Conservation (phyloP, 2,888 invertebrate genomes). For the Sturmia bella region DNA sequence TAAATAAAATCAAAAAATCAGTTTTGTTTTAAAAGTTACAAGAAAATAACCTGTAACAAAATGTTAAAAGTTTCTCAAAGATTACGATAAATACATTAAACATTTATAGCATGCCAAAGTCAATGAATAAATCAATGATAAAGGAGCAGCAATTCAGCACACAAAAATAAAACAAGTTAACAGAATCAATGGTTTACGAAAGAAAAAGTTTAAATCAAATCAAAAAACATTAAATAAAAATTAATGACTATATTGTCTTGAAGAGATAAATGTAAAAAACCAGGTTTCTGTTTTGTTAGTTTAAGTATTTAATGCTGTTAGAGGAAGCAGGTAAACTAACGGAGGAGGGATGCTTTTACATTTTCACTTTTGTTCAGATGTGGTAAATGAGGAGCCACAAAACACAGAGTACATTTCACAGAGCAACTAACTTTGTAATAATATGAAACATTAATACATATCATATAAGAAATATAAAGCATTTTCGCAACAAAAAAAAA, state of each 20-base stretch:
- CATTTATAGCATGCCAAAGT: slow-evolving; percentile 48
- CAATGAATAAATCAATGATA: slow-evolving; percentile 48
- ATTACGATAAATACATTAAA: slow-evolving; percentile 58
- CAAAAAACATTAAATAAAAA: background rate
- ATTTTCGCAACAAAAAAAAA: too few species aligned
- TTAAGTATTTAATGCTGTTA: background rate
- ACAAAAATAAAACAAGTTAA: background rate
- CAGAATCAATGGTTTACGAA: slow-evolving; percentile 2
- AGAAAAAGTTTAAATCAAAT: slow-evolving; percentile 4
- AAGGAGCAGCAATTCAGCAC: background rate
- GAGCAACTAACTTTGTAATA: too few species aligned
- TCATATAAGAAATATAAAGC: too few species aligned
- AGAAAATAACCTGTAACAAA: slow-evolving; percentile 30
- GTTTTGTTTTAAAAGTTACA: slow-evolving; percentile 2
- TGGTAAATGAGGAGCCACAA: too few species aligned
- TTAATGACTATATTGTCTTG: background rate
- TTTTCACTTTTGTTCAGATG: too few species aligned
- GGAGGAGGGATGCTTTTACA: too few species aligned
- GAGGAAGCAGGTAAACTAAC: too few species aligned
- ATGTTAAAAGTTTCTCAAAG: slow-evolving; percentile 39
- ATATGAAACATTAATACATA: too few species aligned
- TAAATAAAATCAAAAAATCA: slow-evolving; percentile 35
- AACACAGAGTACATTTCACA: too few species aligned
- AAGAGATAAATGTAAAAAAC: background rate
- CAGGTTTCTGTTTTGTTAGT: background rate